Conservation (phyloP, 2,888 invertebrate species). For the Ectemnius continuus region DNA sequence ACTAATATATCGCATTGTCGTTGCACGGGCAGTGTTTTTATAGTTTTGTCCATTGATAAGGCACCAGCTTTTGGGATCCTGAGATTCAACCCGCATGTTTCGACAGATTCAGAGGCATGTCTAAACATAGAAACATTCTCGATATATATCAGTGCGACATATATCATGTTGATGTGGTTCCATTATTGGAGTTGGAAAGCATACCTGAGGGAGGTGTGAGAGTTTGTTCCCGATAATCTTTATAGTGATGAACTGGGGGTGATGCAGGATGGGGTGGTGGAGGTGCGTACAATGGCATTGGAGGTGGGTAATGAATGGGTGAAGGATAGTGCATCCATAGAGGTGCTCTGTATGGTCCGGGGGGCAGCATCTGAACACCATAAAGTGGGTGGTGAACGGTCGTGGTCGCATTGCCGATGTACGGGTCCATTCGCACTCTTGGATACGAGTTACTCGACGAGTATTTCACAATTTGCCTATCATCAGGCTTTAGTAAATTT, state of each 20-base stretch:
- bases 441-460: conserved; percentile 73
- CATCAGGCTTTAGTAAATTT: conserved; percentile 74
- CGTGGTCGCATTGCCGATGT: conserved; percentile 68
- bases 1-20: conserved; percentile 77
- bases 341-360: conserved; percentile 79
- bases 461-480: conserved; percentile 73
- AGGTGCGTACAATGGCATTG: conserved; percentile 74
- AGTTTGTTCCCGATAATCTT: conserved; percentile 77
- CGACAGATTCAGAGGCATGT: conserved; percentile 93
- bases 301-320: conserved; percentile 78
- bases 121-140: conserved; percentile 80
- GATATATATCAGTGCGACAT: neutral
- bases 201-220: conserved; percentile 77
- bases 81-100: conserved; percentile 86
- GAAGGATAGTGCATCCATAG: conserved; percentile 80
- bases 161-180: neutral
- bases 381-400: conserved; percentile 75
- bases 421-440: conserved; percentile 72
- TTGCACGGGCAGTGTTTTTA: conserved; percentile 77
- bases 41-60: conserved; percentile 71
- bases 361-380: conserved; percentile 75
- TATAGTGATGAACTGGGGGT: conserved; percentile 75
- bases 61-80: conserved; percentile 74
- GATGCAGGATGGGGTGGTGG: conserved; percentile 76
- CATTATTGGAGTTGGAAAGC: neutral